phyloP scores from a whole-genome alignment of 2,113 vertebrate genomes.

The Rhipidura dahli region DNA sequence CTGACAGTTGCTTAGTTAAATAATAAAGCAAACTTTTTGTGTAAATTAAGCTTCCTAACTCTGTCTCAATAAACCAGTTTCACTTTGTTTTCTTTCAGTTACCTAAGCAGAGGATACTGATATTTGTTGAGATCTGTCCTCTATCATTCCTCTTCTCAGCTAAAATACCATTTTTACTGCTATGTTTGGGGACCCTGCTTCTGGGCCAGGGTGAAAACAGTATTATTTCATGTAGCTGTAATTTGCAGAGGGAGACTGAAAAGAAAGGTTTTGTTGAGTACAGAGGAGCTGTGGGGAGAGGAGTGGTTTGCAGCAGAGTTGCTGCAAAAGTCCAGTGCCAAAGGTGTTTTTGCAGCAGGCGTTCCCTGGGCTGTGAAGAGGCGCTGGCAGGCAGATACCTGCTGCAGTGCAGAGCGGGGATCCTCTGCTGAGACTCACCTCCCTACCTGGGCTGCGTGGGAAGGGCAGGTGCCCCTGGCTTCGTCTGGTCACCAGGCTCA shows the following conservation, averaged over 20 bases:
- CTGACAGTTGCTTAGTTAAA: background rate
- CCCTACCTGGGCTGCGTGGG: rapidly evolving
- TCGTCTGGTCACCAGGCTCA: rapidly evolving
- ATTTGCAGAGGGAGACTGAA: background rate
- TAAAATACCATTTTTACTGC: background rate
- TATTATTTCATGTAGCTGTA: background rate
- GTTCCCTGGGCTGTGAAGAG: background rate
- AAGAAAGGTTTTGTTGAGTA: background rate
- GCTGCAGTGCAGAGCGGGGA: background rate
- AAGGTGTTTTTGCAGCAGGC: background rate
- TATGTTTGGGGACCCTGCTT: background rate
- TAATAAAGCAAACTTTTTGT: background rate
- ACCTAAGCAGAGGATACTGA: background rate
- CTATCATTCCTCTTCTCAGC: background rate
- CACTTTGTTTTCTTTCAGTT: background rate
- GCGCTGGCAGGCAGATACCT: background rate
- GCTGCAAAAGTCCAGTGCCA: background rate
- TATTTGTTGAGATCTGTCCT: background rate
- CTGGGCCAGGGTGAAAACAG: background rate
- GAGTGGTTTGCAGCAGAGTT: background rate
- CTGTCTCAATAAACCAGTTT: background rate
- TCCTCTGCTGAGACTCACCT: rapidly evolving
- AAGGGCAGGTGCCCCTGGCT: background rate
- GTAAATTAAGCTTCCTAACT: background rate
- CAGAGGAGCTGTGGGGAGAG: background rate